Evolutionary conservation across 1,140 invertebrate genomes (phyloP).

Genomic region (Neodiprion fabricii): DNA sequence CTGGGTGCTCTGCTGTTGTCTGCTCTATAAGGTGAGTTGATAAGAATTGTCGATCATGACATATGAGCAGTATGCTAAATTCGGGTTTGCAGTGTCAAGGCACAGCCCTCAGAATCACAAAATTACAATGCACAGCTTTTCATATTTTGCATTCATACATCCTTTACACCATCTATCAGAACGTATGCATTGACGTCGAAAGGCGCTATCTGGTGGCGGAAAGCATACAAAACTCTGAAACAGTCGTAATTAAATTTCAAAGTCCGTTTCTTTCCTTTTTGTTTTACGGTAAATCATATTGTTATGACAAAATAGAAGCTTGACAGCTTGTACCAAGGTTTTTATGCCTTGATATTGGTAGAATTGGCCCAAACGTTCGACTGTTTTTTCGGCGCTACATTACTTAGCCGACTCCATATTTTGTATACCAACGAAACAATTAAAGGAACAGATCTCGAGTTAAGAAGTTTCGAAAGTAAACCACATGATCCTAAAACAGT

Average conservation of each 20-base stretch:
- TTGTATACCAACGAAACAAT: too few relatives aligned
- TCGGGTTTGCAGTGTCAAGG: neutral
- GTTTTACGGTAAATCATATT: neutral
- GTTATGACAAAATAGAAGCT: too few relatives aligned
- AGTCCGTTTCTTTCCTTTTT: constrained; percentile 8
- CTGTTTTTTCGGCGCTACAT: too few relatives aligned
- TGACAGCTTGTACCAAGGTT: too few relatives aligned
- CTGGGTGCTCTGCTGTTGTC: constrained; percentile 1
- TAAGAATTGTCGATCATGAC: neutral
- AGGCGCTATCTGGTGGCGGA: neutral
- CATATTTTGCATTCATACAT: neutral
- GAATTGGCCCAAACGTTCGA: too few relatives aligned
- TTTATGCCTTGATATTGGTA: too few relatives aligned
- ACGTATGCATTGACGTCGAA: too few relatives aligned
- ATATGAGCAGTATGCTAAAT: neutral
- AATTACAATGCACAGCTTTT: neutral
- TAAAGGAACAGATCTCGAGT: too few relatives aligned
- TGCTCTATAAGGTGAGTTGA: constrained; percentile 2
- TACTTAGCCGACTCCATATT: too few relatives aligned
- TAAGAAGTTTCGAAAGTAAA: too few relatives aligned
- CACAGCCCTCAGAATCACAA: neutral
- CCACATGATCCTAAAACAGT: too few relatives aligned
- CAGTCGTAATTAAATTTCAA: neutral
- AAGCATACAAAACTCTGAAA: constrained; percentile 15
- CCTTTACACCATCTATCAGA: neutral